These are phyloP conservation scores for Stigmatopora argus DNA, from an alignment of 2,113 vertebrate species.

Conservation along the genomic window DNA sequence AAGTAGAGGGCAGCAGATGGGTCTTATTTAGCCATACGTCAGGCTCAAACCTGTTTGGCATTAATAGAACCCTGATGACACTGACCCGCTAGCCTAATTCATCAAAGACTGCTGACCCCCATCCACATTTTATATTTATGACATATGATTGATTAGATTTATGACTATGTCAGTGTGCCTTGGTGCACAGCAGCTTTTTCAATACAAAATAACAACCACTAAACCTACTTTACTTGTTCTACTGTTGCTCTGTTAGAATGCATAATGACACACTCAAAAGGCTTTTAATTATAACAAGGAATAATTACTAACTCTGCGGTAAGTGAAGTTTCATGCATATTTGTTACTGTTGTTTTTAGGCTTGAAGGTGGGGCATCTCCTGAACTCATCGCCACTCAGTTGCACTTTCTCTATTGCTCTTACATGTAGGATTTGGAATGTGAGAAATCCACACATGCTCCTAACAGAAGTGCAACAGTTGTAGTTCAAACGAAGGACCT, in stretches of 20 bases:
- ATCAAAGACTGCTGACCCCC: conserved; percentile 2
- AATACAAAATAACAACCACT: not conserved
- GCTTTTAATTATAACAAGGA: not conserved
- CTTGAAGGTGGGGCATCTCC: not conserved
- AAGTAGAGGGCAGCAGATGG: conserved; percentile 50
- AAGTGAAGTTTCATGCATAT: not conserved
- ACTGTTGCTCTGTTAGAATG: not conserved
- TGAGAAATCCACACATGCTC: not conserved
- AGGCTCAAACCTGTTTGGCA: conserved; percentile 28
- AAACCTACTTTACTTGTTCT: not conserved
- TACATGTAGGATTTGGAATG: not conserved
- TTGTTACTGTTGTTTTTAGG: not conserved
- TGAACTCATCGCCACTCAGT: not conserved
- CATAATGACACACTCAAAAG: not conserved
- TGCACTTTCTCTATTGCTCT: not conserved
- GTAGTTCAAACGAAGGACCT: not conserved
- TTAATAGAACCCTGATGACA: conserved; percentile 33
- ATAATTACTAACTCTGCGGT: not conserved
- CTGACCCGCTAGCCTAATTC: conserved; percentile 47
- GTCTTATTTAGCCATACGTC: conserved; percentile 44
- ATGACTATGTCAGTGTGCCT: not conserved
- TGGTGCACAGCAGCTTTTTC: not conserved
- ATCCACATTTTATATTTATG: conserved; percentile 6
- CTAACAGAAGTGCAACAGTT: not conserved
- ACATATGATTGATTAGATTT: no score